Conservation (phyloP, 2,113 vertebrate genomes). For the Sorex fumeus region DNA sequence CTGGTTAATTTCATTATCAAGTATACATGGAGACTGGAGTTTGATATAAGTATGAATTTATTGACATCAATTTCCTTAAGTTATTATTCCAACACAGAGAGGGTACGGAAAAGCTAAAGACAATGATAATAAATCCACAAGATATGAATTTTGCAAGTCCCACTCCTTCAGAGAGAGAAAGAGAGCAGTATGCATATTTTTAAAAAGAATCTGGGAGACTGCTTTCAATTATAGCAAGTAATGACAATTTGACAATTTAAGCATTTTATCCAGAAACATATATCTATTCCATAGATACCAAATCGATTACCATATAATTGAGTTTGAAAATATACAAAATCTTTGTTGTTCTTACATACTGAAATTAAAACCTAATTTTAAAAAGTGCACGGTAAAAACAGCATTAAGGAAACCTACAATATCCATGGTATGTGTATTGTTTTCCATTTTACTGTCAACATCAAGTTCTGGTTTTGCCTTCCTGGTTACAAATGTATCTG, state of each 20-base stretch:
- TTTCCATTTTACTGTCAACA: conserved; percentile 83
- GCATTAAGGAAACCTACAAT: conserved; percentile 87
- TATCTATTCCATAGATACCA: conserved; percentile 85
- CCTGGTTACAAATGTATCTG: conserved; percentile 78
- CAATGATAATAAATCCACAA: conserved; percentile 80
- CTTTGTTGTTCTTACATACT: conserved; percentile 85
- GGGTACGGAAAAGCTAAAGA: conserved; percentile 69
- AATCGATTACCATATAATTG: conserved; percentile 83
- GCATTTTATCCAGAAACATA: conserved; percentile 83
- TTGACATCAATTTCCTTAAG: conserved; percentile 82
- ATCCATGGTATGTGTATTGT: conserved; percentile 81
- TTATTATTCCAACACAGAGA: conserved; percentile 84
- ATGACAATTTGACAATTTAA: conserved; percentile 81
- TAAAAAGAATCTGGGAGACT: conserved; percentile 71
- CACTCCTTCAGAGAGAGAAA: not conserved
- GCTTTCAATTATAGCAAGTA: conserved; percentile 77
- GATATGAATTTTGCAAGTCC: conserved; percentile 78
- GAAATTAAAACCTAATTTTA: conserved; percentile 89
- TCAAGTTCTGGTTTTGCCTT: conserved; percentile 74
- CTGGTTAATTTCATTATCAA: conserved; percentile 55
- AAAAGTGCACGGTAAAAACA: conserved; percentile 91
- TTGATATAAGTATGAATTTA: conserved; percentile 81
- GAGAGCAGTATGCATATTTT: conserved; percentile 18
- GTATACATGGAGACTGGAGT: conserved; percentile 74
- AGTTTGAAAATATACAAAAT: conserved; percentile 89